Percentiles rank a stretch among this genome's conserved stretches.
phyloP scores from a whole-genome alignment of 2,113 vertebrate species.

The Clinocottus analis region DNA sequence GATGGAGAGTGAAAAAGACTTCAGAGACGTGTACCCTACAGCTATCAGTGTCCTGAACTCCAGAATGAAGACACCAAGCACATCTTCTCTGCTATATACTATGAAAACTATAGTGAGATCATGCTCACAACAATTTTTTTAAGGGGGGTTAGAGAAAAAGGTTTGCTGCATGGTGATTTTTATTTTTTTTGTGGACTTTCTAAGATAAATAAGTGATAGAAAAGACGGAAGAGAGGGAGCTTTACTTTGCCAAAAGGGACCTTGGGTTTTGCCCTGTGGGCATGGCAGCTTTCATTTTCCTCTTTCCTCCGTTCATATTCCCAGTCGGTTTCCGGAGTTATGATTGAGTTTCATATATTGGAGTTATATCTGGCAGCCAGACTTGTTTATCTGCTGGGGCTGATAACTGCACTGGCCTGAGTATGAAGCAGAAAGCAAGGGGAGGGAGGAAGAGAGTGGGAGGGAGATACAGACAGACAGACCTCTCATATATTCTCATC shows the following conservation, averaged over 20 bases:
- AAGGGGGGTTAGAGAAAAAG: conserved; percentile 40
- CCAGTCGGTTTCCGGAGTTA: conserved; percentile 74
- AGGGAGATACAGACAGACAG: conserved; percentile 66
- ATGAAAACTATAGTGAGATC: conserved; percentile 48
- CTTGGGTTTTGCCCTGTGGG: conserved; percentile 79
- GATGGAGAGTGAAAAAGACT: conserved; percentile 75
- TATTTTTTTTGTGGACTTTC: conserved; percentile 57
- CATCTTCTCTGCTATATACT: conserved; percentile 54
- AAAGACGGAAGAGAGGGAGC: conserved; percentile 65
- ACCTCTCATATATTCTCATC: conserved; percentile 75
- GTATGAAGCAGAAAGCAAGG: conserved; percentile 61
- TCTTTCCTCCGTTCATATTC: conserved; percentile 72
- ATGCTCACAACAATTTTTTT: conserved; percentile 39
- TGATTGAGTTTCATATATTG: conserved; percentile 84
- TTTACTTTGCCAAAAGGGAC: conserved; percentile 77
- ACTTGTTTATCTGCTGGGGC: conserved; percentile 79
- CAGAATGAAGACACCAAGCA: conserved; percentile 70
- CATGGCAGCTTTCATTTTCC: conserved; percentile 81
- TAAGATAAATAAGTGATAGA: conserved; percentile 78
- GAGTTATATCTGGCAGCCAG: conserved; percentile 82
- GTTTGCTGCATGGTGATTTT: conserved; percentile 53
- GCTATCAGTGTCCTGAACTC: conserved; percentile 75
- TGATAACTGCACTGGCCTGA: conserved; percentile 73
- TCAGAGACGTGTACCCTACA: conserved; percentile 78
- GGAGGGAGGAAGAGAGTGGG: conserved; percentile 60